Conservation (phyloP, 2,888 invertebrate species). For the Nephrotoma appendiculata region DNA sequence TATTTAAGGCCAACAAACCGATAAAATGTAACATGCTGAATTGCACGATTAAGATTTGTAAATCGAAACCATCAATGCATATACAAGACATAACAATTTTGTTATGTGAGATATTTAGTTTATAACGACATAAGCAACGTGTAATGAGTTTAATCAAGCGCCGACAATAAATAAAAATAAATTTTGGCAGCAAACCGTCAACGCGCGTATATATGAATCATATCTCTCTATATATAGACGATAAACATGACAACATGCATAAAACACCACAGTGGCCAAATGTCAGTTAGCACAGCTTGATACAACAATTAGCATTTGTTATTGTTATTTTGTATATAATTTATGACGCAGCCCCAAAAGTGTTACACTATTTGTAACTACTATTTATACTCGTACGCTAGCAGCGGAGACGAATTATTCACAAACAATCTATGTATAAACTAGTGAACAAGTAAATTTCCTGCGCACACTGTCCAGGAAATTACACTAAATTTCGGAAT, state of each 20-base stretch:
- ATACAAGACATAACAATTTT: not conserved
- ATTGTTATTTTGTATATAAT: not conserved
- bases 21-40: not conserved
- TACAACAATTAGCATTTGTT: not conserved
- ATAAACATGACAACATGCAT: not conserved
- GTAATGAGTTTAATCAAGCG: not conserved
- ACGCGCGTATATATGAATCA: not conserved
- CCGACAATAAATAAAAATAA: not conserved
- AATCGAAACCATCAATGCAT: not conserved
- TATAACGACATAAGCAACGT: not conserved
- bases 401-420: not conserved
- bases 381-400: not conserved
- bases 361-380: not conserved
- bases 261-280: not conserved
- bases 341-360: not conserved
- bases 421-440: not conserved
- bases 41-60: not conserved
- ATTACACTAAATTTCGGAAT: not conserved
- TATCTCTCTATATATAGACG: not conserved
- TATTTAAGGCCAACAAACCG: not conserved
- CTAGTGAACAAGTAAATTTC: not conserved
- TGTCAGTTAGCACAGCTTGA: not conserved
- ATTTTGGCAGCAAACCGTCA: not conserved
- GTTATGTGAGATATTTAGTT: not conserved
- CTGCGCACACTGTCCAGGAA: not conserved